Evolutionary conservation across 2,797 vertebrate species (phyloP).

Genomic region (Sebastes ruberrimus): DNA sequence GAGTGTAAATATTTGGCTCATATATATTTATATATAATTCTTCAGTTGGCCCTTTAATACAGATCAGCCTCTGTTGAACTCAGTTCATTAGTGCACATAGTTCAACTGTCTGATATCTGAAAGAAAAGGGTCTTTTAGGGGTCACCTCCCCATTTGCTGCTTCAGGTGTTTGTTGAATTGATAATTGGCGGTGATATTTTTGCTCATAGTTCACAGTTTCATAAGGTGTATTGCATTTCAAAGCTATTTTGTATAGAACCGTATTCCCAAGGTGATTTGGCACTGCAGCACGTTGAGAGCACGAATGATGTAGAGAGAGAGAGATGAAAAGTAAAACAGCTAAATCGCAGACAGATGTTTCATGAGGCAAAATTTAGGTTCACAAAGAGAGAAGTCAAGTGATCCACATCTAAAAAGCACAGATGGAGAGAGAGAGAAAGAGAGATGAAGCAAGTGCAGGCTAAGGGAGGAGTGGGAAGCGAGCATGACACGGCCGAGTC

Average conservation of each 20-base stretch:
- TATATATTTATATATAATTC: conserved; percentile 9
- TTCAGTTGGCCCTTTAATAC: not conserved
- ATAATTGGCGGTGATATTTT: conserved; percentile 27
- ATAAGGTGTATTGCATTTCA: conserved; percentile 39
- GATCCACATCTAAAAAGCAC: conserved; percentile 63
- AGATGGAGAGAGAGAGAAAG: conserved; percentile 49
- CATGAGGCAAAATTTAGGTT: conserved; percentile 39
- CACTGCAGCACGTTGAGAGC: conserved; percentile 24
- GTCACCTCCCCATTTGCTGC: conserved; percentile 30
- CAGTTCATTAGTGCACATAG: not conserved
- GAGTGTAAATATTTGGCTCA: conserved; percentile 27
- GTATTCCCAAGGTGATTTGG: conserved; percentile 46
- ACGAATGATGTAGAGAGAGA: conserved; percentile 19
- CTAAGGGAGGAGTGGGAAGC: conserved; percentile 55
- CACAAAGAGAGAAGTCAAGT: conserved; percentile 54
- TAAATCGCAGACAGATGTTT: conserved; percentile 65
- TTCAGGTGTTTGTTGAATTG: conserved; percentile 37
- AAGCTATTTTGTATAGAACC: conserved; percentile 34
- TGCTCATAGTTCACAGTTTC: conserved; percentile 31
- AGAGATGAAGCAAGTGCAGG: conserved; percentile 29
- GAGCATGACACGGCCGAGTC: conserved; percentile 68
- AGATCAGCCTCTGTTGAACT: not conserved
- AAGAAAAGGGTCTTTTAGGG: conserved; percentile 11
- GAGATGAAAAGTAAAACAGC: conserved; percentile 43
- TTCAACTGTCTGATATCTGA: not conserved